Conservation (phyloP, 2,888 invertebrate species). For the Lepidonotus clava region DNA sequence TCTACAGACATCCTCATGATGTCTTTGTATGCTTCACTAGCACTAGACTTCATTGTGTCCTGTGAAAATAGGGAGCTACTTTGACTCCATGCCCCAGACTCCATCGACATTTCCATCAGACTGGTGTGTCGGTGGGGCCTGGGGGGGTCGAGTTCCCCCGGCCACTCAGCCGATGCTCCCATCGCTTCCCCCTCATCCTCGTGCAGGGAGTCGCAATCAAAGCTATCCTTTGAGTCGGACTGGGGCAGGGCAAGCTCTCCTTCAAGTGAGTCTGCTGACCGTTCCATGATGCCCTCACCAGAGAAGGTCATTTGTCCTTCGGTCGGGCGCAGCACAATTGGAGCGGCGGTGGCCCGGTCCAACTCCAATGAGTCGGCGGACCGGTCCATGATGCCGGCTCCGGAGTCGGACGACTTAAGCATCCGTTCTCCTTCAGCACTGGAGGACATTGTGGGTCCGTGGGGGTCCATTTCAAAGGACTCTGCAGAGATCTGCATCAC, state of each 20-base stretch:
- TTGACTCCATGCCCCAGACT: slow-evolving; percentile 72
- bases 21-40: slow-evolving; percentile 55
- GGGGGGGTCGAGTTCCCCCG: slow-evolving; percentile 63
- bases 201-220: slow-evolving; percentile 68
- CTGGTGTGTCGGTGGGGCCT: slow-evolving; percentile 67
- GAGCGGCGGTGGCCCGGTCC: slow-evolving; percentile 34
- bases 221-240: slow-evolving; percentile 55
- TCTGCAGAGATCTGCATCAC: slow-evolving; percentile 68
- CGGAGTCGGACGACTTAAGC: slow-evolving; percentile 70
- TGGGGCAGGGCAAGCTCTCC: slow-evolving; percentile 53
- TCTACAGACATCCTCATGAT: slow-evolving; percentile 61
- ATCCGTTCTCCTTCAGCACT: slow-evolving; percentile 59
- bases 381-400: slow-evolving; percentile 62
- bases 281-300: slow-evolving; percentile 61
- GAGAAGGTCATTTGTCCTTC: slow-evolving; percentile 24
- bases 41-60: slow-evolving; percentile 63
- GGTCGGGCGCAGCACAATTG: slow-evolving; percentile 26
- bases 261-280: slow-evolving; percentile 68
- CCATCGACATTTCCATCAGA: slow-evolving; percentile 78
- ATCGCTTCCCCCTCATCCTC: slow-evolving; percentile 68
- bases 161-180: slow-evolving; percentile 74
- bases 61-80: slow-evolving; percentile 63
- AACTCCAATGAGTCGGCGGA: slow-evolving; percentile 74
- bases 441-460: slow-evolving; percentile 49
- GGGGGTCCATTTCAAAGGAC: slow-evolving; percentile 60